phyloP scores from a whole-genome alignment of 2,113 vertebrate genomes.

The Pterophyllum scalare region DNA sequence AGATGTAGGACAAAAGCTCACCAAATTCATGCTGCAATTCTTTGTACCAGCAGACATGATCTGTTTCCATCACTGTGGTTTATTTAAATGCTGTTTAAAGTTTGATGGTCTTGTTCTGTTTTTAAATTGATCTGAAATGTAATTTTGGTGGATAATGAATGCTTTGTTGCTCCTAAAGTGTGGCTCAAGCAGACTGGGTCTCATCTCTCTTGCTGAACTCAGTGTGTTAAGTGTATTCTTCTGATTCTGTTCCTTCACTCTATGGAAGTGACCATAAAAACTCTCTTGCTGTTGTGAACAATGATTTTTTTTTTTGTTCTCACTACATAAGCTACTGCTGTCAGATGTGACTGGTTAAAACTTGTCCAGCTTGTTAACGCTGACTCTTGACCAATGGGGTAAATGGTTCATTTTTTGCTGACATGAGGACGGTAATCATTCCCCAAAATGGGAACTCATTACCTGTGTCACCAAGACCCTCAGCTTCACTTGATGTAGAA shows the following conservation, averaged over 20 bases:
- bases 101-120: neutral
- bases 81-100: neutral
- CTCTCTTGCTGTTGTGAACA: neutral
- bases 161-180: neutral
- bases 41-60: neutral
- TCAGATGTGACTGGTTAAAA: constrained; percentile 32
- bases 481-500: neutral
- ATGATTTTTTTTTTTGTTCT: neutral
- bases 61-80: neutral
- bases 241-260: neutral
- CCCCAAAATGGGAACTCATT: constrained; percentile 63
- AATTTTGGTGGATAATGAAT: neutral
- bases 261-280: neutral
- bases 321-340: constrained; percentile 20
- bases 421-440: constrained; percentile 57
- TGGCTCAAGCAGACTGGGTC: neutral
- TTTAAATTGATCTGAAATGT: neutral
- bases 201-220: neutral
- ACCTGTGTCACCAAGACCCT: constrained; percentile 73
- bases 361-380: constrained; percentile 44
- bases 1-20: neutral
- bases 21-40: neutral
- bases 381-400: constrained; percentile 56
- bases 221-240: neutral
- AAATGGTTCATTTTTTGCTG: constrained; percentile 56